phyloP scores from a whole-genome alignment of 2,797 vertebrate genomes.

The Diceros bicornis region DNA sequence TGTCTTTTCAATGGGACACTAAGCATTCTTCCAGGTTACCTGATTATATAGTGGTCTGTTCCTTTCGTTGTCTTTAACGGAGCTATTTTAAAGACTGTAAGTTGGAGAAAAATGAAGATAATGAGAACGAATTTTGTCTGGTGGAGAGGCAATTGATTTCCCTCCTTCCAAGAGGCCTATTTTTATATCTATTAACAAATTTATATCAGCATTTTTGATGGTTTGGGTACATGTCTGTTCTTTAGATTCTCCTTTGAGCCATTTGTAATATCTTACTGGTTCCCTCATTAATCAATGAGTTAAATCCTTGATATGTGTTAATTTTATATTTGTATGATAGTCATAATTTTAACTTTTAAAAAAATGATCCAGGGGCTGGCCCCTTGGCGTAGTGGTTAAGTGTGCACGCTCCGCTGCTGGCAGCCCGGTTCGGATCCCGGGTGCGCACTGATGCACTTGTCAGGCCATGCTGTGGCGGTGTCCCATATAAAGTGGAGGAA shows the following conservation, averaged over 20 bases:
- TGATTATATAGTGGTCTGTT: not conserved
- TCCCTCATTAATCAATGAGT: not conserved
- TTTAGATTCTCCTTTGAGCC: not conserved
- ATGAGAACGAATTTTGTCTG: not conserved
- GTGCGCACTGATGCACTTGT: no score
- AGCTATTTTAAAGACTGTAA: not conserved
- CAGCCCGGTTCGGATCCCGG: no score
- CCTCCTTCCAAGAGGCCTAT: not conserved
- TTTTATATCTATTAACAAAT: constrained; percentile 28
- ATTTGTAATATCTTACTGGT: not conserved
- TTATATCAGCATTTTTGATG: not conserved
- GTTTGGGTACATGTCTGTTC: not conserved
- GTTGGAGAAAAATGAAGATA: not conserved
- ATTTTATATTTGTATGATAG: not conserved
- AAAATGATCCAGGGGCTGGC: not conserved
- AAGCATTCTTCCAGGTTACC: not conserved
- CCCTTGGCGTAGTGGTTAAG: no score
- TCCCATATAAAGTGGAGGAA: no score
- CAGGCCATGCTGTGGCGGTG: no score
- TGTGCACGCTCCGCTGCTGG: no score
- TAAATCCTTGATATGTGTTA: not conserved
- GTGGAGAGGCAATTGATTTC: not conserved
- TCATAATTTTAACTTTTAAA: not conserved
- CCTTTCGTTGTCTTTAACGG: not conserved
- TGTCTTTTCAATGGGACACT: not conserved